These are phyloP conservation scores for Patiria miniata DNA, from an alignment of 35 echinoderm and acorn worm species.

Conservation along the genomic window DNA sequence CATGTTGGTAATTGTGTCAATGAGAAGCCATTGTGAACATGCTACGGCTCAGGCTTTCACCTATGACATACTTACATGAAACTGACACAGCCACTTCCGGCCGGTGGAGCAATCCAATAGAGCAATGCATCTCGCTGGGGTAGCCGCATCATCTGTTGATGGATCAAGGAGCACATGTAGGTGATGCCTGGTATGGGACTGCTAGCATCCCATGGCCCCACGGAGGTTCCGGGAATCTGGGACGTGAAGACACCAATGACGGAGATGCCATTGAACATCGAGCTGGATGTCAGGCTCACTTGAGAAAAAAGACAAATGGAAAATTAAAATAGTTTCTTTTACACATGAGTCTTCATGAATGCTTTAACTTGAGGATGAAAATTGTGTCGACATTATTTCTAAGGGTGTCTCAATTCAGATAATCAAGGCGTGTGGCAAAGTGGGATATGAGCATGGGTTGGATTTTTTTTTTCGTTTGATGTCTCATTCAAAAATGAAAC, in stretches of 20 bases:
- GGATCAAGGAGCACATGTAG: slow-evolving; percentile 66
- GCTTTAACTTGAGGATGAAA: no score
- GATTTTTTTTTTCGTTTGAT: no score
- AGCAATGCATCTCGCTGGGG: slow-evolving; percentile 35
- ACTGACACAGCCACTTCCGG: slow-evolving; percentile 74
- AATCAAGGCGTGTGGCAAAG: no score
- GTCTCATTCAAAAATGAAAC: no score
- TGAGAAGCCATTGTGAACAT: no score
- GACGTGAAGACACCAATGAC: slow-evolving; percentile 57
- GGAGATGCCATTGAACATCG: slow-evolving; percentile 42
- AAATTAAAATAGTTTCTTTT: no score
- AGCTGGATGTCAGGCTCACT: slow-evolving; percentile 56
- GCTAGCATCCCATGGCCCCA: neutral
- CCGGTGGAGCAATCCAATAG: slow-evolving; percentile 76
- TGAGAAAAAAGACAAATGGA: slow-evolving; percentile 26
- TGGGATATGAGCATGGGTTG: no score
- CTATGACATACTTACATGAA: slow-evolving; percentile 77
- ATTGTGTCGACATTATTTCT: no score
- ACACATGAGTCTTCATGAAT: no score
- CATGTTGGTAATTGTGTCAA: no score
- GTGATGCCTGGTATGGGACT: neutral
- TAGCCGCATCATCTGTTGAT: slow-evolving; percentile 13
- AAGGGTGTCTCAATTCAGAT: no score
- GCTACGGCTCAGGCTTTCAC: neutral
- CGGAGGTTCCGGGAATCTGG: neutral